Evolutionary conservation across 2,797 vertebrate species (phyloP).

Genomic region (Manis crassicaudata): DNA sequence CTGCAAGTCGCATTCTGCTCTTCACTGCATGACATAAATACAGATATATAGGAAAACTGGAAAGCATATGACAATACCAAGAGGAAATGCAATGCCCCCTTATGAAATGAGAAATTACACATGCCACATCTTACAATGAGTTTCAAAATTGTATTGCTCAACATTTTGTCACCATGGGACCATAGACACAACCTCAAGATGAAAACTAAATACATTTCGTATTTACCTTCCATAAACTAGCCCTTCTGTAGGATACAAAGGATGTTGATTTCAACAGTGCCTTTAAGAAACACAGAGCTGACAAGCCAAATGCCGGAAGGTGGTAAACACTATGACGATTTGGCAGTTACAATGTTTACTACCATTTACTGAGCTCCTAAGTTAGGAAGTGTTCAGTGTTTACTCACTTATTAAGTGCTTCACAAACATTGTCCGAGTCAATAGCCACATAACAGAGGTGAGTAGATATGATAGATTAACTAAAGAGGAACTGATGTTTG

Average conservation of each 20-base stretch:
- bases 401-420: not conserved
- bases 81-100: not conserved
- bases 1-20: not conserved
- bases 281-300: not conserved
- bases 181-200: not conserved
- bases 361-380: not conserved
- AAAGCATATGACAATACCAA: not conserved
- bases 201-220: not conserved
- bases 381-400: not conserved
- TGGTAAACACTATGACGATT: not conserved
- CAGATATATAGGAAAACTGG: not conserved
- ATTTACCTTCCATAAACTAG: not conserved
- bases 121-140: not conserved
- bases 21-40: not conserved
- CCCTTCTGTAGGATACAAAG: too few relatives aligned
- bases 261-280: not conserved
- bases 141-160: slow-evolving; percentile 49
- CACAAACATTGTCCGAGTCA: not conserved
- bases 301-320: not conserved
- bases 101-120: slow-evolving; percentile 37
- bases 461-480: not conserved
- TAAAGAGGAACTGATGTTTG: not conserved
- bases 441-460: not conserved
- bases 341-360: not conserved
- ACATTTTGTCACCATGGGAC: not conserved